phyloP scores from a whole-genome alignment of 2,888 invertebrate genomes.

The Sinelater perroti region DNA sequence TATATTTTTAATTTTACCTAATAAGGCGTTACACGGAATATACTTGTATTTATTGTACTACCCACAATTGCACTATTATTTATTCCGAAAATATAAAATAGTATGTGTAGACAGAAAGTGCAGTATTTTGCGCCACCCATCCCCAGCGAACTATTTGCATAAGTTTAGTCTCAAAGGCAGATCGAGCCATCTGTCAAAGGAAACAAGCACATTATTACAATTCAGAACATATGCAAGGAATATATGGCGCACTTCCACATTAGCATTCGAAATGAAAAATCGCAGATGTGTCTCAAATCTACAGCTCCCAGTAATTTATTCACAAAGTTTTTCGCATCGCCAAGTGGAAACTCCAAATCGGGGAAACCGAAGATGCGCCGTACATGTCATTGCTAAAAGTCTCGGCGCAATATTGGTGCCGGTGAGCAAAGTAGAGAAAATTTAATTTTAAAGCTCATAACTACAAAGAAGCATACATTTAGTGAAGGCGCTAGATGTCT shows the following conservation, averaged over 20 bases:
- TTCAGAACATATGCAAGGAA: slow-evolving; percentile 22
- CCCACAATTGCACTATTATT: too few species aligned
- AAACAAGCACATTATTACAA: slow-evolving; percentile 21
- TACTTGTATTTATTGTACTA: too few species aligned
- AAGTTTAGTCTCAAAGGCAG: too few species aligned
- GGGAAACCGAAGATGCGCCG: slow-evolving; percentile 43
- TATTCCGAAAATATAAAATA: too few species aligned
- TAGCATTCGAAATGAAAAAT: slow-evolving; percentile 30
- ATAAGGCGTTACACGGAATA: too few species aligned
- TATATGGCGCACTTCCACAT: slow-evolving; percentile 26
- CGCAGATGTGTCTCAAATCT: slow-evolving; percentile 41
- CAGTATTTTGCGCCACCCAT: too few species aligned
- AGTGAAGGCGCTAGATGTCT: too few species aligned
- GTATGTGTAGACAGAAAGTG: too few species aligned
- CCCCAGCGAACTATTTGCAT: too few species aligned
- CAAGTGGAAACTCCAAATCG: slow-evolving; percentile 40
- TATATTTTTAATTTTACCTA: too few species aligned
- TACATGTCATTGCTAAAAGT: slow-evolving; percentile 22
- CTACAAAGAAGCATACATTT: too few species aligned
- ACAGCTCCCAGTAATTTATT: slow-evolving; percentile 45
- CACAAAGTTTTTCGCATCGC: slow-evolving; percentile 36
- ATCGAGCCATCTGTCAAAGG: slow-evolving; percentile 1
- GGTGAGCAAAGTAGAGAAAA: not conserved
- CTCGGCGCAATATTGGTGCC: not conserved
- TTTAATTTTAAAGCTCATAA: too few species aligned